Base-by-base conservation (phyloP, 2,888 invertebrate species). In the Hypomecis punctinalis region DNA sequence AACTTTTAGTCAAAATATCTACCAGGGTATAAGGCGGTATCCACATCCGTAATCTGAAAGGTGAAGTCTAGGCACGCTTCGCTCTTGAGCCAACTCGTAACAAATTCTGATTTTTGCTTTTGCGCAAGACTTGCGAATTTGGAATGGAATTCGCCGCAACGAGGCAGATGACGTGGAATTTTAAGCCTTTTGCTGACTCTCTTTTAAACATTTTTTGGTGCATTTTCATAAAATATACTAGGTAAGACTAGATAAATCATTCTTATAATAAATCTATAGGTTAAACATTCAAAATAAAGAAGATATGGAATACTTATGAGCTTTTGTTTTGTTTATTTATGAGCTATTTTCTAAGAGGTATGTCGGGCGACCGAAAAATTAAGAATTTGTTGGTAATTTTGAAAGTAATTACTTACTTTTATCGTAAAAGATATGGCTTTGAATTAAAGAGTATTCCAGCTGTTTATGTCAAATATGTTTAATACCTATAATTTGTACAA, bases 31-130 rank as follows among this genome's bases (percentile, higher is more conserved):
- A 23, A 23, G 23, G 23, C 9, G 40, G 6, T 46, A 46, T 55
- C 10, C 45, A 55, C 46, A 37, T 46, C 46, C 46, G 10, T 46
- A 10, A 37, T 35, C n/a, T 46, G 33, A 0, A 49, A 39, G 39
- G 10, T 39, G 23, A 45, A 56, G 33, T 48, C 40, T 23, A 33
- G 47, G 47, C 37, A 55, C 55, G 55, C 55, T 55, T 13, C 36
- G 45, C 10, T 46, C 39, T 6, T 39, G 46, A 39, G 3, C 39
- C 39, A 47, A 46, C 33, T 47, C 13, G 23, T 37, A 40, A 56
- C 37, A 37, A 47, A 56, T 40, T 46, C 47, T 5, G 47, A 56
- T 39, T 56, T 56, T 47, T 47, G 56, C 46, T 56, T 56, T 47
- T 33, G 56, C 56, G n/a, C 55, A 23, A 40, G 23, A 40, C 33